Base-by-base conservation (phyloP, 2,888 invertebrate species). In the Eremobia ochroleuca region DNA sequence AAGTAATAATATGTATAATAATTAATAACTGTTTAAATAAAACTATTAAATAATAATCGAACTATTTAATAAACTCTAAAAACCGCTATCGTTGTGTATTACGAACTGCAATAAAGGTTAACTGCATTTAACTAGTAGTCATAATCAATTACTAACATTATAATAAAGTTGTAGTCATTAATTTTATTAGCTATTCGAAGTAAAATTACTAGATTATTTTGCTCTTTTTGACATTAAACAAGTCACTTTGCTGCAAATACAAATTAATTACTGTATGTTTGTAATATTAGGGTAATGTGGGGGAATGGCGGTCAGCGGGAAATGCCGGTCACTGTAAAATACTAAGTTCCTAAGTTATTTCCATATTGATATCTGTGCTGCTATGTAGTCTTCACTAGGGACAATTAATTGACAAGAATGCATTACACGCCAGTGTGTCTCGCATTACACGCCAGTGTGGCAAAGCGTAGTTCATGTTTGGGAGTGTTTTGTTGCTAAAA, bases 191-290 rank as follows among this genome's bases (percentile, higher is more conserved):
- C 9, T 25, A 67, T 62, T 31, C 18, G 67, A 28, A 49, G 46
- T 76, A 66, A 82, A 75, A 82, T 59, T 9, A 21, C 28, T 4
- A 61, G 21, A 5, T 65, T 37, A 73, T 31, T 37, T 77, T 25
- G 15, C 28, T 37, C 1, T 46, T 37, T 15, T 15, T 4, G 25
- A 43, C 18, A 28, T 61, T 34, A 1, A 73, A 73, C 25, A 61
- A 81, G 52, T 72, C 43, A 43, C 6, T 43, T 61, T 25, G 6
- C 34, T n/a, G 34, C 34, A 11, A 25, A 61, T 18, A 28, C 8
- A 81, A 71, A 52, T 80, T 34, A 9, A 43, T 43, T 52, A 49
- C 40, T 3, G 21, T 40, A 34, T 46, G 11, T n/a, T 37, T 31
- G 8, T 15, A 64, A 49, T 73, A 21, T 37, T n/a, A n/a, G n/a